Evolutionary conservation across 2,797 vertebrate genomes (phyloP).

Genomic region (Tenualosa ilisha): DNA sequence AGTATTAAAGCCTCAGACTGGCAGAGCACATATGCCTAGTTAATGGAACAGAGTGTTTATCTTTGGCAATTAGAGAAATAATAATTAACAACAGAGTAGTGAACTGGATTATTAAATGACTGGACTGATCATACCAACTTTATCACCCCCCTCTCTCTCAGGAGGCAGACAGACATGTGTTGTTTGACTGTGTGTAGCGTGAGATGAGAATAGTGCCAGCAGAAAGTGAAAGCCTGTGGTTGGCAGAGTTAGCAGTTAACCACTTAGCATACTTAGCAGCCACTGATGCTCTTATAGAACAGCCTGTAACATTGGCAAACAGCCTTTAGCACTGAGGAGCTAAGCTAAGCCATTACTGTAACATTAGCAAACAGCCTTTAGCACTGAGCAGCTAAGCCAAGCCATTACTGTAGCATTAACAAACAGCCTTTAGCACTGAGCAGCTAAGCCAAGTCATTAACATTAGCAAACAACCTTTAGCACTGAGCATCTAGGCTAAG

Average conservation of each 20-base stretch:
- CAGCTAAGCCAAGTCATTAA: no score
- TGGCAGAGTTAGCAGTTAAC: neutral
- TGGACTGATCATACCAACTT: no score
- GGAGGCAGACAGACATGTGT: neutral
- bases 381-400: neutral
- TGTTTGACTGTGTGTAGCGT: neutral
- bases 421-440: neutral
- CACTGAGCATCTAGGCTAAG: neutral
- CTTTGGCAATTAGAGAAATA: no score
- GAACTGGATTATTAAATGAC: no score
- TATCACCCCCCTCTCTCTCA: constrained; percentile 22
- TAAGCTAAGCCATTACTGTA: neutral
- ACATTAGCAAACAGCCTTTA: neutral
- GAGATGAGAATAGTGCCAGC: neutral
- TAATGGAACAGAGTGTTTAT: no score
- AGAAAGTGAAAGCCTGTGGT: neutral
- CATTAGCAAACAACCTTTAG: no score
- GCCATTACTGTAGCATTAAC: neutral
- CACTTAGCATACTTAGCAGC: no score
- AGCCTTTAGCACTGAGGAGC: neutral
- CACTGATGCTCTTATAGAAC: no score
- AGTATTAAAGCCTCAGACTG: no score
- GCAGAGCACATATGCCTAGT: no score
- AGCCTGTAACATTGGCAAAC: neutral
- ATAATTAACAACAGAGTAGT: no score